Conservation (phyloP, 2,888 invertebrate species). For the Desoria tigrina region DNA sequence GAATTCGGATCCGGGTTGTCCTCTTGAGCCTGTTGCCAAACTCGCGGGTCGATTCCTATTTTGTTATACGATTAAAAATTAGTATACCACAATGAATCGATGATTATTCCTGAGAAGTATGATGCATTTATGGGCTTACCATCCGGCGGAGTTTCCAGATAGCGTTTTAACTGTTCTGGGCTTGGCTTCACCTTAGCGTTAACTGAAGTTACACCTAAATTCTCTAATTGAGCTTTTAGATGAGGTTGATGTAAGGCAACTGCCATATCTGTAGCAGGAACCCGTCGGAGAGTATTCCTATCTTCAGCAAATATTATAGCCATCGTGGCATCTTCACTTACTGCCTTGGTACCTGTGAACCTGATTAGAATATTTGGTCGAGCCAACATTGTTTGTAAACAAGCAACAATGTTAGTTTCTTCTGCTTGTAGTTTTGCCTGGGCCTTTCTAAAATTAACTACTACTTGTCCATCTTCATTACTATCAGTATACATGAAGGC, state of each 20-base stretch:
- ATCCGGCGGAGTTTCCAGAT: conserved; percentile 84
- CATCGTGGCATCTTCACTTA: conserved; percentile 77
- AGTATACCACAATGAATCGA: conserved; percentile 6
- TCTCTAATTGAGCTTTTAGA: conserved; percentile 71
- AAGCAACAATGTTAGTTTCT: conserved; percentile 69
- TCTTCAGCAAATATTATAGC: conserved; percentile 62
- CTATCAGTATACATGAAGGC: conserved; percentile 81
- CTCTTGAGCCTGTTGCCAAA: conserved; percentile 94
- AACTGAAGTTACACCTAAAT: conserved; percentile 71
- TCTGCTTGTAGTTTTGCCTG: conserved; percentile 61
- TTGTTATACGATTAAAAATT: conserved; percentile 47
- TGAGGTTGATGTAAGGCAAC: conserved; percentile 67
- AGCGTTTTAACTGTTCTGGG: conserved; percentile 78
- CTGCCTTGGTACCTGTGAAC: conserved; percentile 75
- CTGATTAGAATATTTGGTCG: conserved; percentile 79
- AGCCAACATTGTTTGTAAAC: conserved; percentile 72
- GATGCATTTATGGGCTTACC: conserved; percentile 58
- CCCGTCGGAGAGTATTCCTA: conserved; percentile 62
- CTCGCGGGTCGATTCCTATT: conserved; percentile 80
- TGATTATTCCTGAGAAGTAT: not conserved
- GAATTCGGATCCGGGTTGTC: conserved; percentile 91
- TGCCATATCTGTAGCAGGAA: conserved; percentile 72
- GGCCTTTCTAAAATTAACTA: conserved; percentile 78
- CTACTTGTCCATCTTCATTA: conserved; percentile 88
- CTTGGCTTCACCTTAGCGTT: conserved; percentile 74